Evolutionary conservation across 1,140 invertebrate species (phyloP), one percentile per base, ranked within the genome.

Genomic region (Protaetia brevitarsis): DNA sequence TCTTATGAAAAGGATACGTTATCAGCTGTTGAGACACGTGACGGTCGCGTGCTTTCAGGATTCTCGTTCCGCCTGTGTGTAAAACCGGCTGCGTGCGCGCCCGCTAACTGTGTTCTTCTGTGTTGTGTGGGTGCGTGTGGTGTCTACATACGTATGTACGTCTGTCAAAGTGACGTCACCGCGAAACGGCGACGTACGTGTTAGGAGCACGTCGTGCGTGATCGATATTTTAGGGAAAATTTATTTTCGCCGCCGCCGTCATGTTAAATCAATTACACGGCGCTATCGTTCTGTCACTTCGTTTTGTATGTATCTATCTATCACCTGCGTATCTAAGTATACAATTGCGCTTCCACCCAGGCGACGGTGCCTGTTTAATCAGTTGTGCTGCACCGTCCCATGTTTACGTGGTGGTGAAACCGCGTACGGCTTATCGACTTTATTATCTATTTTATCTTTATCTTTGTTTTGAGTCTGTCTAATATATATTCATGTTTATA

Each of bases 161-260:
- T 51, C 41, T 51, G 19, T 51, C 41, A 51, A 51, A 51, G 41
- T 51, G 41, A 51, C 41, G 41, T 51, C 41, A 51, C 19, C 41
- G 41, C 3, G 41, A 19, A 51, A 51, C 41, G 41, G 41, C 41
- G 41, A 51, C 41, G 41, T 16, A 51, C 19, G 41, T 51, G 41
- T 51, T 51, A 51, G 41, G 41, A 51, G 41, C 41, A 19, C 41
- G 41, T 23, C 19, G 26, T 23, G 41, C 41, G 41, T 51, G 41
- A 51, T 51, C 41, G 41, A 51, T 51, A 51, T 51, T 51, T 51
- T 51, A 51, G 41, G n/a, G 41, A 51, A 23, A 51, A 51, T 51
- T 2, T 51, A 51, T 51, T 51, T 51, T 51, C 41, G 41, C 19
- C 13, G 41, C 6, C 10, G 19, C 19, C 13, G 41, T 5, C 10